Percentiles rank a stretch among this genome's conserved stretches.
Evolutionary conservation across 2,113 vertebrate genomes (phyloP).

Genomic region (Eptesicus fuscus): DNA sequence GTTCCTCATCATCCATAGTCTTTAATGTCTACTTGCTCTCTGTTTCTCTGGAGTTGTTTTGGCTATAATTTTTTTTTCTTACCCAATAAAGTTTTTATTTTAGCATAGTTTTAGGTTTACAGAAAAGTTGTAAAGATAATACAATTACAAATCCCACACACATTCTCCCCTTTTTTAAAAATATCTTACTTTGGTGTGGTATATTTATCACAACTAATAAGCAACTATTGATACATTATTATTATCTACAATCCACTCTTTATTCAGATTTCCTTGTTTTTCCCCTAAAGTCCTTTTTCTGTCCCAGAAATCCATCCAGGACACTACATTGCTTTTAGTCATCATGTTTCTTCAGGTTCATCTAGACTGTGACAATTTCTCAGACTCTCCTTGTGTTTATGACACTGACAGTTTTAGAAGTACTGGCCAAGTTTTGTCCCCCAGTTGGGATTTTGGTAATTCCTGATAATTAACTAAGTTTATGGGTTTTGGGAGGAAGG

Average conservation of each 20-base stretch:
- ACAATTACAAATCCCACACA: neutral
- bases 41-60: neutral
- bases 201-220: neutral
- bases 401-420: neutral
- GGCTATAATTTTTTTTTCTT: neutral
- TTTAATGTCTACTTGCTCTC: neutral
- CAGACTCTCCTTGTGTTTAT: neutral
- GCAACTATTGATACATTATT: neutral
- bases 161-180: neutral
- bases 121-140: neutral
- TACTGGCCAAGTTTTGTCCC: neutral
- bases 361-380: neutral
- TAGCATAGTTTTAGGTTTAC: neutral
- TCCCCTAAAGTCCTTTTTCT: neutral
- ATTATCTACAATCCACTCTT: neutral
- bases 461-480: neutral
- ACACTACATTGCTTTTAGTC: neutral
- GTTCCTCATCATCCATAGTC: neutral
- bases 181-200: neutral
- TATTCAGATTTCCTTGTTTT: neutral
- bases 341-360: neutral
- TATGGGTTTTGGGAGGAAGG: neutral
- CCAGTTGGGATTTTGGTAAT: neutral
- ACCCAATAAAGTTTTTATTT: neutral
- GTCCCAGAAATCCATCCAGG: neutral